Evolutionary conservation across 2,113 vertebrate species (phyloP), one percentile per base, ranked within the genome.

Genomic region (Clarias magur): DNA sequence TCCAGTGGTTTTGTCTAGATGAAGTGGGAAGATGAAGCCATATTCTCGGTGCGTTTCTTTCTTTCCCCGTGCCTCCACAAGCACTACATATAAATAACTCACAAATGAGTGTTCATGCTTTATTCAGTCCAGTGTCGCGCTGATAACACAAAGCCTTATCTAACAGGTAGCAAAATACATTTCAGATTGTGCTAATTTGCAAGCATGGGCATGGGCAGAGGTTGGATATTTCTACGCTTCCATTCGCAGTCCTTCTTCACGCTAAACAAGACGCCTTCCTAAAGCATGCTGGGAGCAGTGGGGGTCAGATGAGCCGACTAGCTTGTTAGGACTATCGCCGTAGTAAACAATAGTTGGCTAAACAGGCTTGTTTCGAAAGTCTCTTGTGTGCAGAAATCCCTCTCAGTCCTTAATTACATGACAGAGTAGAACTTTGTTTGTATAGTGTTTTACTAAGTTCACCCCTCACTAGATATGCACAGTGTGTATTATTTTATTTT

Each of bases 261-360:
- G 10, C 73, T 83, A 67, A 30, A 95, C 95, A 94, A 92, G 92
- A 94, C 94, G 21, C 92, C 94, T 96, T 95, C 94, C 93, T 93
- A 93, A 94, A 83, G 94, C 96, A 93, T 89, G 95, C 95, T 95
- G 86, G 95, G 94, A 94, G 95, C 96, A 96, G 96, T 96, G 96
- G 96, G 96, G 95, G 95, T 93, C 95, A 96, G 95, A 95, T 95
- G 96, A 97, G 96, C 95, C 95, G 92, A 94, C 94, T 91, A 94
- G 95, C 96, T 96, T 96, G 96, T 97, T 96, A 96, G 96, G 96
- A 94, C 95, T 94, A 83, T 88, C 67, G 70, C 78, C 5, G 62
- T 83, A 85, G 88, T 89, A 91, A 91, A 89, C 83, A 89, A 89
- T 91, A 88, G 87, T 83, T 85, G 87, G 86, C 82, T 88, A 88